Evolutionary conservation across 2,888 invertebrate species (phyloP).

Genomic region (Oeneis ivallda): DNA sequence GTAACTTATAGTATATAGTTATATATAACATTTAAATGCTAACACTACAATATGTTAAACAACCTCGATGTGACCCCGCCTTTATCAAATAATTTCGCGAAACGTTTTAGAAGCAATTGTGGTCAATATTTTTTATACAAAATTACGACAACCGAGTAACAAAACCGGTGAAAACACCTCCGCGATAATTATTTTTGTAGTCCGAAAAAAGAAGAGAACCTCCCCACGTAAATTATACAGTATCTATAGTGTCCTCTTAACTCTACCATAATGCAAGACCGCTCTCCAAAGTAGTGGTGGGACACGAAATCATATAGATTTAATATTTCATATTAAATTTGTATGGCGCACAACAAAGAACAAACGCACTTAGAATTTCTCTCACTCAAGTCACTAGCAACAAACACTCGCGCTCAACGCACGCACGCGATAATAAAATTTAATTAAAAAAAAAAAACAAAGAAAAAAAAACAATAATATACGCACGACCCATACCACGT

Average conservation of each 20-base stretch:
- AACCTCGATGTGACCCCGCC: conserved; percentile 29
- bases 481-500: conserved; percentile 53
- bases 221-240: conserved; percentile 19
- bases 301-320: conserved; percentile 52
- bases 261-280: conserved; percentile 32
- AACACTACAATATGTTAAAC: conserved; percentile 14
- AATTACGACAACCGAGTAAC: conserved; percentile 36
- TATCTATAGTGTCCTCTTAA: conserved; percentile 25
- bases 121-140: conserved; percentile 19
- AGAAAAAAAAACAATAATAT: conserved; percentile 53
- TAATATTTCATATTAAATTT: conserved; percentile 51
- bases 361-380: conserved; percentile 70
- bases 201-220: conserved; percentile 21
- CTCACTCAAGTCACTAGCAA: conserved; percentile 60
- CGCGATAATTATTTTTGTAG: conserved; percentile 28
- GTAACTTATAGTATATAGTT: conserved; percentile 13
- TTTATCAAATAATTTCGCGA: conserved; percentile 11
- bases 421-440: conserved; percentile 70
- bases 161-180: conserved; percentile 35
- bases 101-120: background rate
- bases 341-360: conserved; percentile 75
- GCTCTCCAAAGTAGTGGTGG: conserved; percentile 44
- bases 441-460: conserved; percentile 55
- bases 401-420: conserved; percentile 56
- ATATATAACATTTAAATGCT: background rate